Evolutionary conservation across 2,797 vertebrate species (phyloP).

Genomic region (Notamacropus eugenii): DNA sequence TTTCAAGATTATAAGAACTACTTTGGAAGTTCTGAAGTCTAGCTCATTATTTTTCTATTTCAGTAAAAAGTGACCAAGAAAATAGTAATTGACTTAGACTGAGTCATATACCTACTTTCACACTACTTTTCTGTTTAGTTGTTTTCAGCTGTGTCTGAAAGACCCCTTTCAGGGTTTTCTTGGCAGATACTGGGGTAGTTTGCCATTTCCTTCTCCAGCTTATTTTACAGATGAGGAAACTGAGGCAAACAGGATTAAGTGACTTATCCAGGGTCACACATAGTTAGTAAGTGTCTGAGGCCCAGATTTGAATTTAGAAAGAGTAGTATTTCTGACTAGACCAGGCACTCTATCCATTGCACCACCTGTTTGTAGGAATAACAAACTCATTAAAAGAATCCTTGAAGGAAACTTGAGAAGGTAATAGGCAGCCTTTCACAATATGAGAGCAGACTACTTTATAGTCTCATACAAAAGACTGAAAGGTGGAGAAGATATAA

Average conservation of each 20-base stretch:
- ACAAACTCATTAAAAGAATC: neutral
- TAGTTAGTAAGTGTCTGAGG: neutral
- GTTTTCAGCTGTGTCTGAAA: neutral
- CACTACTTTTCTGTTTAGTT: neutral
- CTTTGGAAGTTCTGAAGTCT: neutral
- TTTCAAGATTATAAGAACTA: neutral
- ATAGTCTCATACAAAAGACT: neutral
- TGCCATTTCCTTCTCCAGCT: neutral
- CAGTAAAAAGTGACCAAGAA: neutral
- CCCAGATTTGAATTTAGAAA: neutral
- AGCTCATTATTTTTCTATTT: neutral
- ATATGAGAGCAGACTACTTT: neutral
- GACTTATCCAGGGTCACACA: neutral
- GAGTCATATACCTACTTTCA: neutral
- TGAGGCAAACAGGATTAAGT: neutral
- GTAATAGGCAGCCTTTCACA: neutral
- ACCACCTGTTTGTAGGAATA: neutral
- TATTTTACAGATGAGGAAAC: neutral
- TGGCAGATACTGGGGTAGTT: too few relatives aligned
- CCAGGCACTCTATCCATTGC: neutral
- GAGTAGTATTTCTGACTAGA: neutral
- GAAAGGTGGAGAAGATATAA: neutral
- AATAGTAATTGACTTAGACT: neutral
- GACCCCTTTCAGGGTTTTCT: neutral
- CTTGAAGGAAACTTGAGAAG: neutral